phyloP scores from a whole-genome alignment of 1,140 invertebrate genomes.

The Oncopodura yosiiana region DNA sequence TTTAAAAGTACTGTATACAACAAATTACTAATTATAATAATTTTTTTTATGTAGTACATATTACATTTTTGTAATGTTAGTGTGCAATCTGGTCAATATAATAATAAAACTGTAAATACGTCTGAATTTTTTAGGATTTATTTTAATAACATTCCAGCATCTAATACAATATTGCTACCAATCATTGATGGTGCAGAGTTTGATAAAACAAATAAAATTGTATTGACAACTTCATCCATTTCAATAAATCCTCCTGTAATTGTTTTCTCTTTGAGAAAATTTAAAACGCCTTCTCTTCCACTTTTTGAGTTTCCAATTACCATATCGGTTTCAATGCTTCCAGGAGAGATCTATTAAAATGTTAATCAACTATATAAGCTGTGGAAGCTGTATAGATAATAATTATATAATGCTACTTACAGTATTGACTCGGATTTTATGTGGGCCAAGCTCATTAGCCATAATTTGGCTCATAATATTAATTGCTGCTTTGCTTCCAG shows the following conservation, averaged over 20 bases:
- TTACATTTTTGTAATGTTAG: no score
- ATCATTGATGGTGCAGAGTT: not conserved
- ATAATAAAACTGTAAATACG: no score
- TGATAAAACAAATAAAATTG: not conserved
- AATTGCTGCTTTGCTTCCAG: conserved; percentile 50
- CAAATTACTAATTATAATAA: no score
- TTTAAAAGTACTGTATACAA: no score
- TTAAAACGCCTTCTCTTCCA: not conserved
- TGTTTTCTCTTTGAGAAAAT: not conserved
- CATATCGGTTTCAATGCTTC: not conserved
- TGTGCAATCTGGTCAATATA: no score
- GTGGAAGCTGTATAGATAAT: no score
- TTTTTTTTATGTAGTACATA: no score
- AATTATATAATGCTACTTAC: no score
- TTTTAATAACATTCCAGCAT: conserved; percentile 4
- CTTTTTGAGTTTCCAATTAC: not conserved
- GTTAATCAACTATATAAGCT: no score
- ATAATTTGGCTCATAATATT: conserved; percentile 55
- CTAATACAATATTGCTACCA: not conserved
- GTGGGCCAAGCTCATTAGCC: conserved; percentile 71
- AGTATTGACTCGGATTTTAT: conserved; percentile 43
- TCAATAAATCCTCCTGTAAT: not conserved
- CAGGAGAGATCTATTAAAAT: no score
- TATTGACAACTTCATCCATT: conserved; percentile 11
- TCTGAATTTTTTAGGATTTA: no score